Evolutionary conservation across 2,113 vertebrate genomes (phyloP).

Genomic region (Atractosteus spatula): DNA sequence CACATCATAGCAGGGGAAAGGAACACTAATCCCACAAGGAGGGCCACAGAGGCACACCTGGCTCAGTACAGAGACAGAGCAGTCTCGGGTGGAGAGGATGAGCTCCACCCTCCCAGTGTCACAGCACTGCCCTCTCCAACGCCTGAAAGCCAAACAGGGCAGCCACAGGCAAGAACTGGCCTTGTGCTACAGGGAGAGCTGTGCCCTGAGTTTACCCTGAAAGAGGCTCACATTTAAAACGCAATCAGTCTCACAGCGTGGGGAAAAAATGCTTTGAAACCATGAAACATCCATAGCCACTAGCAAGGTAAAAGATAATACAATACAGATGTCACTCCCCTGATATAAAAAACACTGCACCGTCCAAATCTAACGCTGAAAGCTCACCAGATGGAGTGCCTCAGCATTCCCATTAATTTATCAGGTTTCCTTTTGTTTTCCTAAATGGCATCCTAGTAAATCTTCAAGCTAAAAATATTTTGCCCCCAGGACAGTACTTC

Average conservation of each 20-base stretch:
- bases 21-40: no score
- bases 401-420: no score
- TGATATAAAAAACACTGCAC: no score
- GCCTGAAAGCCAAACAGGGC: not conserved
- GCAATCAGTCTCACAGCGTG: conserved; percentile 9
- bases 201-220: conserved; percentile 25
- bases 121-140: not conserved
- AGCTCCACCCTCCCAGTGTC: not conserved
- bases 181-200: conserved; percentile 15
- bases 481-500: not conserved
- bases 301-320: conserved; percentile 57
- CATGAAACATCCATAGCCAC: conserved; percentile 43
- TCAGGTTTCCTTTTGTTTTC: no score
- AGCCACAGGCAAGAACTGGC: conserved; percentile 4
- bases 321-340: conserved; percentile 52
- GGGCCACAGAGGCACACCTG: no score
- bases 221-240: conserved; percentile 20
- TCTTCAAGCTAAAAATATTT: no score
- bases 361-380: no score
- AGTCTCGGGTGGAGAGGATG: not conserved
- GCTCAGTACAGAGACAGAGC: not conserved
- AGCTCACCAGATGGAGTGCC: no score
- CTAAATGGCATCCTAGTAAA: no score
- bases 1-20: no score
- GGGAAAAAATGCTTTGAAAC: not conserved